Evolutionary conservation across 2,113 vertebrate species (phyloP).

Genomic region (Pelvicachromis taeniatus): DNA sequence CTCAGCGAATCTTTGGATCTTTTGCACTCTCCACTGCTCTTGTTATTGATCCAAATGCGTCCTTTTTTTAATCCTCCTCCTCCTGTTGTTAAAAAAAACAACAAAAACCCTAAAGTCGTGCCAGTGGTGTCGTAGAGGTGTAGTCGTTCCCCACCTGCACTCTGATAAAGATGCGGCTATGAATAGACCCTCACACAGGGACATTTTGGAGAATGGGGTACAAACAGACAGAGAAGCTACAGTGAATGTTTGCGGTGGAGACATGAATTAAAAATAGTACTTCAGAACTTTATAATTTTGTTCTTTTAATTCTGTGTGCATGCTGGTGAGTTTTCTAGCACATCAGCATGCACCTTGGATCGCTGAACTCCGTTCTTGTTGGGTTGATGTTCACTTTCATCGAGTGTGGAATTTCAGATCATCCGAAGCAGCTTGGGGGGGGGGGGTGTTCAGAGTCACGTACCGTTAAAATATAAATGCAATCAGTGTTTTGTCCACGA

Average conservation of each 20-base stretch:
- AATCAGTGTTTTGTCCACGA: background rate
- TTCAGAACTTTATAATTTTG: too few relatives aligned
- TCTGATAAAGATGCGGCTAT: background rate
- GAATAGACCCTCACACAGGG: background rate
- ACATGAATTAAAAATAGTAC: background rate
- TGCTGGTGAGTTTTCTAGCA: background rate
- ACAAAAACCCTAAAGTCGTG: background rate
- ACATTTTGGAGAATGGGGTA: background rate
- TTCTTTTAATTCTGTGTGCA: background rate
- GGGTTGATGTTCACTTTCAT: background rate
- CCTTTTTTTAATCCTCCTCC: background rate
- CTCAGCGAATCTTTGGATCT: background rate
- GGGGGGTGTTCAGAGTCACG: background rate
- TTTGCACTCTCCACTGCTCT: background rate
- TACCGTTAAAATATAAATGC: background rate
- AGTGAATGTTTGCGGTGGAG: background rate
- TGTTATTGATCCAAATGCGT: background rate
- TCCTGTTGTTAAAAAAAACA: background rate
- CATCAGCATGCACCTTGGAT: background rate
- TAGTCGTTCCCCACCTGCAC: background rate
- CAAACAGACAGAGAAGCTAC: background rate
- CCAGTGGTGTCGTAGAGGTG: background rate
- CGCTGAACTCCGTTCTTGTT: background rate
- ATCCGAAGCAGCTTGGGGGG: background rate
- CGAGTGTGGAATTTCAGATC: background rate